Percentiles rank a stretch among this genome's conserved stretches.
These are phyloP conservation scores for Pachliopta kotzebuea DNA, from an alignment of 2,888 invertebrate species.

Conservation along the genomic window DNA sequence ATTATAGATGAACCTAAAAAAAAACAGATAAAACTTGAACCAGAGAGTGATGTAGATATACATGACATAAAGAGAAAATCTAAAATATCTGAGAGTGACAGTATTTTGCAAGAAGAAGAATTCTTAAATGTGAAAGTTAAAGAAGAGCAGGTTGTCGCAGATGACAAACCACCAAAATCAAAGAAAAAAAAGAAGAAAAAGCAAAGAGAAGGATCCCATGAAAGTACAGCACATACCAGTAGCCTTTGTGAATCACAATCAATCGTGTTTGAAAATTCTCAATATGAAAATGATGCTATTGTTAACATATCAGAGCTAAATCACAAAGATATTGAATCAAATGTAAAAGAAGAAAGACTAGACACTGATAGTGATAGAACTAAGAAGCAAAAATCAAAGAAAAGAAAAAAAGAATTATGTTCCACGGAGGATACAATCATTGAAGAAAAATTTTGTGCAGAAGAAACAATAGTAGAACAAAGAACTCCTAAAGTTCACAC, in stretches of 20 bases:
- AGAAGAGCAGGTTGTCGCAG: conserved; percentile 39
- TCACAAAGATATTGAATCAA: conserved; percentile 24
- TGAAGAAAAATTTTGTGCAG: conserved; percentile 37
- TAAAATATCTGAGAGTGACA: conserved; percentile 18
- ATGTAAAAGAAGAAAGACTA: conserved; percentile 28
- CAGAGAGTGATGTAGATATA: conserved; percentile 47
- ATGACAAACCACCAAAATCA: conserved; percentile 32
- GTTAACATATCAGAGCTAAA: conserved; percentile 29
- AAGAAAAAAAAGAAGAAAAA: conserved; percentile 39
- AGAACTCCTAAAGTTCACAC: conserved; percentile 21
- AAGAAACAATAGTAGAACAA: conserved; percentile 35
- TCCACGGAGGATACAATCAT: conserved; percentile 17
- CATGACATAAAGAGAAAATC: conserved; percentile 37
- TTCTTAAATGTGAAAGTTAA: conserved; percentile 51
- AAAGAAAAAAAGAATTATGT: conserved; percentile 30
- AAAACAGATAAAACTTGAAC: conserved; percentile 46
- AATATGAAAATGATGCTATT: conserved; percentile 26
- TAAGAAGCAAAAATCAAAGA: conserved; percentile 35
- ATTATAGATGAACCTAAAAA: conserved; percentile 32
- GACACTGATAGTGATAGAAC: conserved; percentile 41
- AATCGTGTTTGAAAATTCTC: conserved; percentile 24
- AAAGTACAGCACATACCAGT: conserved; percentile 13
- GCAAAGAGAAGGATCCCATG: conserved; percentile 30
- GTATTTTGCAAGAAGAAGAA: conserved; percentile 40
- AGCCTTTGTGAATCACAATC: conserved; percentile 28